These are phyloP conservation scores for Mystacides longicornis DNA, from an alignment of 2,888 invertebrate species.

Conservation along the genomic window DNA sequence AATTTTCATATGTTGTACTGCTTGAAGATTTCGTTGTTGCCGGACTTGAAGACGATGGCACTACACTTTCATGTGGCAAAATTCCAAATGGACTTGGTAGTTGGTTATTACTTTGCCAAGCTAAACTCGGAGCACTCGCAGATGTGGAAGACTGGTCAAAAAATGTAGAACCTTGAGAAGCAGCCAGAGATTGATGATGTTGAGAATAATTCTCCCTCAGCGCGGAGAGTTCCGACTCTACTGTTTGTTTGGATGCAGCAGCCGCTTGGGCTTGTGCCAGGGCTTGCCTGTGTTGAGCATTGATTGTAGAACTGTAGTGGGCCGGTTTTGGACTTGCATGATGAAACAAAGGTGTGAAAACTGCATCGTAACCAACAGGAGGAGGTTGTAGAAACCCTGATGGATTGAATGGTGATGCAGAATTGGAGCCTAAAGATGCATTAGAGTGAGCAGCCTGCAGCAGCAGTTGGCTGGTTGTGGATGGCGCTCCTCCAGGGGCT, in stretches of 20 bases:
- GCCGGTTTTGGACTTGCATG: slow-evolving; percentile 69
- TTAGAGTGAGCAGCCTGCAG: slow-evolving; percentile 58
- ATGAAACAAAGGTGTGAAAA: slow-evolving; percentile 77
- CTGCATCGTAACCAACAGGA: slow-evolving; percentile 72
- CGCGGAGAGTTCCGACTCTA: slow-evolving; percentile 50
- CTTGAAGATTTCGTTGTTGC: slow-evolving; percentile 52
- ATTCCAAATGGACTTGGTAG: slow-evolving; percentile 70
- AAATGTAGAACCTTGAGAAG: slow-evolving; percentile 55
- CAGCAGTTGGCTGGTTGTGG: slow-evolving; percentile 59
- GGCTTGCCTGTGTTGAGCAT: slow-evolving; percentile 62
- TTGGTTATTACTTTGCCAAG: slow-evolving; percentile 69
- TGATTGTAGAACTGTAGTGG: slow-evolving; percentile 59
- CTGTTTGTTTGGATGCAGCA: slow-evolving; percentile 48
- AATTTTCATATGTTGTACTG: slow-evolving; percentile 54
- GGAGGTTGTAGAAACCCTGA: slow-evolving; percentile 69
- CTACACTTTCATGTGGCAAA: slow-evolving; percentile 70
- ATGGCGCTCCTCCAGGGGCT: slow-evolving; percentile 47
- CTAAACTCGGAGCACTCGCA: slow-evolving; percentile 46
- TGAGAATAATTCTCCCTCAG: slow-evolving; percentile 52
- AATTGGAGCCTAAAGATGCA: slow-evolving; percentile 52
- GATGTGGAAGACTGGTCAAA: slow-evolving; percentile 58
- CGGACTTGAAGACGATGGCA: slow-evolving; percentile 54
- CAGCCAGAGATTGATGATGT: slow-evolving; percentile 46
- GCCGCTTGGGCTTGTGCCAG: slow-evolving; percentile 47
- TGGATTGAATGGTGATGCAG: slow-evolving; percentile 60